Evolutionary conservation across 2,797 vertebrate species (phyloP).

Genomic region (Sebastes reedi): DNA sequence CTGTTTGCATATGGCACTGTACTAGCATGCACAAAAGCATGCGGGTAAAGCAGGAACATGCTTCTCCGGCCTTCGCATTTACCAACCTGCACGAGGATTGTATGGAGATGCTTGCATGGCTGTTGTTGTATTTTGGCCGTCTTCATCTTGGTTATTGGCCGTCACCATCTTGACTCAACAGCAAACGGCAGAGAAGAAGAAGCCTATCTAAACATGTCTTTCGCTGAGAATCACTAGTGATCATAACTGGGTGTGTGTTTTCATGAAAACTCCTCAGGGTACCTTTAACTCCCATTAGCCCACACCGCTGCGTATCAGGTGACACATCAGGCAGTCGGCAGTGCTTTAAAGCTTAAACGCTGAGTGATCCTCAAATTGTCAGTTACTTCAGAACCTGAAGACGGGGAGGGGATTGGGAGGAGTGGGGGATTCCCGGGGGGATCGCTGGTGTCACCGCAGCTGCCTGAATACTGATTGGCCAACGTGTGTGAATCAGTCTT

Average conservation of each 20-base stretch:
- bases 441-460: slow-evolving; percentile 10
- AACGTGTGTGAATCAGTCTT: neutral
- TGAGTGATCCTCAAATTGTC: slow-evolving; percentile 17
- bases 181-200: too few species aligned
- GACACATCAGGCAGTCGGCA: neutral
- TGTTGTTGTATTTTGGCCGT: neutral
- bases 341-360: slow-evolving; percentile 31
- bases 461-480: slow-evolving; percentile 26
- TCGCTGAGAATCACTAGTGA: neutral
- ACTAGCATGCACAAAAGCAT: neutral
- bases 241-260: slow-evolving; percentile 3
- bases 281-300: slow-evolving; percentile 33
- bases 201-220: too few species aligned
- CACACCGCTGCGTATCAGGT: slow-evolving; percentile 1
- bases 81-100: neutral
- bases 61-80: neutral
- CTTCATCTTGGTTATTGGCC: too few species aligned
- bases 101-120: neutral
- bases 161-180: too few species aligned
- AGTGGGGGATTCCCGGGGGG: slow-evolving; percentile 8
- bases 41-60: neutral
- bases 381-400: slow-evolving; percentile 16
- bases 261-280: neutral
- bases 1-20: neutral
- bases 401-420: neutral